Evolutionary conservation across 2,888 invertebrate species (phyloP), one percentile per base, ranked within the genome.

Genomic region (Drosophila atroscutellata): DNA sequence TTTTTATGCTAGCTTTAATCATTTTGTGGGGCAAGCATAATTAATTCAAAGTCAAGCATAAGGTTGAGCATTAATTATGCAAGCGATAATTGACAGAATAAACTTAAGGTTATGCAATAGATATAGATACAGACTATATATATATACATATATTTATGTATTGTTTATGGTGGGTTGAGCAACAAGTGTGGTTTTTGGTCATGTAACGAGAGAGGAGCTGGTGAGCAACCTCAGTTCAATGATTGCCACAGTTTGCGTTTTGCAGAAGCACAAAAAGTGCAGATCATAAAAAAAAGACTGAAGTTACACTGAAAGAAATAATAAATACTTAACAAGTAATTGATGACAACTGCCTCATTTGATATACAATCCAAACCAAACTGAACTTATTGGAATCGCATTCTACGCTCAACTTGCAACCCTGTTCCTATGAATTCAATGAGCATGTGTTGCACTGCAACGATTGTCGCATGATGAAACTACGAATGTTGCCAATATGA

Each of bases 81-180:
- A 51, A 32, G 42, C 56, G 67, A 37, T 77, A 87, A 89, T 81
- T 89, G 64, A 34, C 70, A 69, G 69, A 70, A 72, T 62, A 45
- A 45, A 7, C 15, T 45, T 24, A 24, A 18, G 26, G 37, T n/a
- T 39, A 37, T 26, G 36, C 20, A 51, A n/a, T n/a, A n/a, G 1
- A 13, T 30, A 30, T 30, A 9, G 9, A 32, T 9, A 0, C 0
- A 3, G 9, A 32, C 32, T 32, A 32, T 32, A 9, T 30, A 32
- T 30, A 30, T 3, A 11, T 11, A 0, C 0, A 32, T 3, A 9
- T 9, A 9, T 32, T 32, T 26, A n/a, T 51, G 13, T 24, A 15
- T 34, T 60, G 76, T 76, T 66, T 66, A 60, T 68, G 81, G 71
- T 66, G 49, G 42, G 54, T 70, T 77, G 47, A 45, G 68, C 55